A percentile compares a stretch with the other conserved stretches of the same genome.
Conservation (phyloP, 2,888 invertebrate species). For the Onthophagus sagittarius region DNA sequence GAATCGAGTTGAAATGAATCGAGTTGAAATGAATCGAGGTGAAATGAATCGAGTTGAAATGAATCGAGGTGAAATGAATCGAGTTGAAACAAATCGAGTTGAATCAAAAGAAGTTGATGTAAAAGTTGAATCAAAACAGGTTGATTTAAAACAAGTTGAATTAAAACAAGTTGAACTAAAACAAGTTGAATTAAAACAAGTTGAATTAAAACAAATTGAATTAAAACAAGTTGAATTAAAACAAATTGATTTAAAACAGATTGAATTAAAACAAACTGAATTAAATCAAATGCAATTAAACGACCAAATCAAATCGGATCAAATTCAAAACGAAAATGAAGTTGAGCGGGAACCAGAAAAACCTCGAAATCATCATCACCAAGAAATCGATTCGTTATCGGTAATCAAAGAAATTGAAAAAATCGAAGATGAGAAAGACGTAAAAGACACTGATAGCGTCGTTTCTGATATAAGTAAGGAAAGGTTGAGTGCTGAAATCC, state of each 20-base stretch:
- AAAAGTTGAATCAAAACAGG: no score
- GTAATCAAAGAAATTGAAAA: constrained; percentile 44
- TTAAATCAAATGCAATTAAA: constrained; percentile 27
- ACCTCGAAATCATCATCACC: not conserved
- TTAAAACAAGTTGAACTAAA: constrained; percentile 27
- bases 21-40: constrained; percentile 24
- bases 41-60: constrained; percentile 29
- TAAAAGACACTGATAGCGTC: constrained; percentile 40
- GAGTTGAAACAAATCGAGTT: no score
- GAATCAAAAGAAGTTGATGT: no score
- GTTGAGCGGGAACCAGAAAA: constrained; percentile 30
- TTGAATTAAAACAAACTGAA: not conserved
- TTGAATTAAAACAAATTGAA: no score
- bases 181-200: not conserved
- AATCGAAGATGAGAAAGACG: constrained; percentile 42
- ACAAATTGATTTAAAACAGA: not conserved
- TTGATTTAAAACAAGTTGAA: constrained; percentile 28
- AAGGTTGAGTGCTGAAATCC: constrained; percentile 41
- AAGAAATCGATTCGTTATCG: constrained; percentile 35
- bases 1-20: no score
- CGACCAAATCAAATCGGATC: constrained; percentile 26
- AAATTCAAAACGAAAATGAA: constrained; percentile 25
- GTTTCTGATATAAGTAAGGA: constrained; percentile 44
- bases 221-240: no score
- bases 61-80: constrained; percentile 1